phyloP scores from a whole-genome alignment of 2,797 vertebrate species.

The Clamator glandarius region DNA sequence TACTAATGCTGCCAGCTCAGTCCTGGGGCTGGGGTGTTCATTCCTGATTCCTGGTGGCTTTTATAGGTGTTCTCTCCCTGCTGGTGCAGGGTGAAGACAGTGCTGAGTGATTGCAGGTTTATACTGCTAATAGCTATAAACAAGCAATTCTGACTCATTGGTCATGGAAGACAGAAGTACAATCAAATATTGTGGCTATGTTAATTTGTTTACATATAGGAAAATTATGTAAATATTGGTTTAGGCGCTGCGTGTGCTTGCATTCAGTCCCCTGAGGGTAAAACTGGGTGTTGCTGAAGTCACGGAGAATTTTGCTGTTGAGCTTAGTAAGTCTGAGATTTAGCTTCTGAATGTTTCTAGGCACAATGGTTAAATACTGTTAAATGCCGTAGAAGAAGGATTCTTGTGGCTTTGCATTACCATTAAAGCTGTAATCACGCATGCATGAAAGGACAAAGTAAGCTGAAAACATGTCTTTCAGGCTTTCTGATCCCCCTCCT shows the following conservation, averaged over 20 bases:
- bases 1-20: neutral
- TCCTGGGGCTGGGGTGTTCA: neutral
- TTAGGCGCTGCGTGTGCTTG: neutral
- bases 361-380: neutral
- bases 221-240: neutral
- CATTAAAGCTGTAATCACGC: neutral
- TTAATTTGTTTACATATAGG: constrained; percentile 20
- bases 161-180: neutral
- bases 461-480: neutral
- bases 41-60: neutral
- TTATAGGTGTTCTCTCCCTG: neutral
- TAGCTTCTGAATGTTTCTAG: neutral
- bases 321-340: neutral
- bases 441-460: neutral
- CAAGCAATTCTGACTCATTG: constrained; percentile 8
- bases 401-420: neutral
- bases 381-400: neutral
- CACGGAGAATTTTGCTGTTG: neutral
- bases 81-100: neutral
- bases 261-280: neutral
- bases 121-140: constrained; percentile 1
- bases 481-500: neutral
- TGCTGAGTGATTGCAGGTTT: neutral
- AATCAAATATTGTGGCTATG: neutral
- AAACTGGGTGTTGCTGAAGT: neutral